A percentile compares a stretch with the other conserved stretches of the same genome.
Evolutionary conservation across 2,113 vertebrate genomes (phyloP).

Genomic region (Hippocampus comes): DNA sequence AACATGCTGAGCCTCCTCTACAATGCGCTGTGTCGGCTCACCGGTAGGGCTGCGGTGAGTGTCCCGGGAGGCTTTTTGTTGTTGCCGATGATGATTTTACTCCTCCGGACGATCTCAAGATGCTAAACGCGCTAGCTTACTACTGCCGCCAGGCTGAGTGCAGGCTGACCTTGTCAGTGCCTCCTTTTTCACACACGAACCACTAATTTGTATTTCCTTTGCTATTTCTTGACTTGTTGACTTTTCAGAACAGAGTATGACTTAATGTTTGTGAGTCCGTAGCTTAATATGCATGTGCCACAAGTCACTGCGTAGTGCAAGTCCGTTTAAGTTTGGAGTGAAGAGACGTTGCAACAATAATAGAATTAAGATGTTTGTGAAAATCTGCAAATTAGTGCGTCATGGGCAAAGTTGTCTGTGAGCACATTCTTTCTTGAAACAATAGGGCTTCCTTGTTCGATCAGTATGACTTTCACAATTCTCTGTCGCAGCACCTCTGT

Average conservation of each 20-base stretch:
- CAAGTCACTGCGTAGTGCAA: too few relatives aligned
- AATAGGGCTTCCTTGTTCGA: neutral
- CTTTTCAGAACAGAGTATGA: neutral
- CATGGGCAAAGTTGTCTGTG: neutral
- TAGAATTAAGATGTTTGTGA: too few relatives aligned
- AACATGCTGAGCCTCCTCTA: constrained; percentile 84
- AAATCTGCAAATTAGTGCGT: too few relatives aligned
- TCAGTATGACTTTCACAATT: neutral
- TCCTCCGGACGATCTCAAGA: neutral
- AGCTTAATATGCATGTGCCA: too few relatives aligned
- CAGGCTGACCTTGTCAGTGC: neutral
- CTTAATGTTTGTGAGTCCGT: neutral
- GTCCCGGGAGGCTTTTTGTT: neutral
- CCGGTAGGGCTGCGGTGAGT: constrained; percentile 70
- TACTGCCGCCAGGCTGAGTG: too few relatives aligned
- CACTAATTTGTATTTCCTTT: neutral
- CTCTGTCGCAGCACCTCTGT: neutral
- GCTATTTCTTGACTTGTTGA: neutral
- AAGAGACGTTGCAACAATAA: too few relatives aligned
- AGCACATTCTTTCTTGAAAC: too few relatives aligned
- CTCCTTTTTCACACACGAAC: neutral
- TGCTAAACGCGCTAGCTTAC: constrained; percentile 18
- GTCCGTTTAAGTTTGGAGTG: too few relatives aligned
- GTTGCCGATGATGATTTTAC: too few relatives aligned
- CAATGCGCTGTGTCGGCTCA: constrained; percentile 75